A percentile compares a stretch with the other conserved stretches of the same genome.
Conservation (phyloP, 2,113 vertebrate genomes). For the Dryoscopus gambensis region DNA sequence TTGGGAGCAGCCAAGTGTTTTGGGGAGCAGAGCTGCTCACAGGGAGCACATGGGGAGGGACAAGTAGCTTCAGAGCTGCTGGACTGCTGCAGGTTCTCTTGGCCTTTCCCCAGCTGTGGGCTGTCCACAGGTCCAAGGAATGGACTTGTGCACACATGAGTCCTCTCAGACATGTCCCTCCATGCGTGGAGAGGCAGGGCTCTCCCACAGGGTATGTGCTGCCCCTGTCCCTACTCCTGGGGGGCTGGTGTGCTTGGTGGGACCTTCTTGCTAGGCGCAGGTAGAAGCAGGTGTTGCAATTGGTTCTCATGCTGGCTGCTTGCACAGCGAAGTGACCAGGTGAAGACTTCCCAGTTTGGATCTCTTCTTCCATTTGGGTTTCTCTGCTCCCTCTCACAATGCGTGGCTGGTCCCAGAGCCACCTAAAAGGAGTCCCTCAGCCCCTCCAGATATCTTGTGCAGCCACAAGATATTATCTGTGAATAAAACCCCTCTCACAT, state of each 20-base stretch:
- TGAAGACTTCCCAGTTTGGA: not conserved
- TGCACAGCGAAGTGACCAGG: rapidly evolving
- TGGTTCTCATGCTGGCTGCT: not conserved
- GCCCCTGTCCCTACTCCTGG: not conserved
- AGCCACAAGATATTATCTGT: too few relatives aligned
- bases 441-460: not conserved
- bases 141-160: rapidly evolving
- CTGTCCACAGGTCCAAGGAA: not conserved
- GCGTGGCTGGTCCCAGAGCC: not conserved
- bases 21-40: not conserved
- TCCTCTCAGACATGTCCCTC: not conserved
- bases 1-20: rapidly evolving
- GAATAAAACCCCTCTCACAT: not conserved
- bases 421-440: not conserved
- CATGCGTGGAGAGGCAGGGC: rapidly evolving
- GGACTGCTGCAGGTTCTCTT: rapidly evolving
- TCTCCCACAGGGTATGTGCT: rapidly evolving
- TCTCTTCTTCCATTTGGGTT: not conserved
- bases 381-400: not conserved
- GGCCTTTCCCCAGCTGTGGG: not conserved
- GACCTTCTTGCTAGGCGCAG: not conserved
- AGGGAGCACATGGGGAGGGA: rapidly evolving
- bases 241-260: not conserved
- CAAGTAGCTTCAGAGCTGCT: not conserved
- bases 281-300: not conserved